These are phyloP conservation scores for Kryphioiulus occultus DNA, from an alignment of 2,888 invertebrate species.

Conservation along the genomic window DNA sequence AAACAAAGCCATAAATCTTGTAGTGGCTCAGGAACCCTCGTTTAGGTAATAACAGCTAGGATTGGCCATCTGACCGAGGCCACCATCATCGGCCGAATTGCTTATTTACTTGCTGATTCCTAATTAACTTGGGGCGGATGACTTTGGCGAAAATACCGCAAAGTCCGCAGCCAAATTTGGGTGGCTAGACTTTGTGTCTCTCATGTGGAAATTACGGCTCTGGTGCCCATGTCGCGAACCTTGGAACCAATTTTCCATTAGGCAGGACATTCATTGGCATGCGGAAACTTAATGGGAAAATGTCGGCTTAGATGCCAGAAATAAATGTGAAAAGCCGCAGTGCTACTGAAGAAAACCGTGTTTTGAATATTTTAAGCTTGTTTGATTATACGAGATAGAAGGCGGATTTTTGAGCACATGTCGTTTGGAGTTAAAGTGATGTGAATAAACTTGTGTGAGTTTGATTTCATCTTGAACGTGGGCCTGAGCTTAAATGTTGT, in stretches of 20 bases:
- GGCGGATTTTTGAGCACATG: too few species aligned
- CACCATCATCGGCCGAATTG: background rate
- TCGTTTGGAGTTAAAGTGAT: too few species aligned
- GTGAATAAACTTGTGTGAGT: too few species aligned
- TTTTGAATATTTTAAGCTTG: constrained; percentile 2
- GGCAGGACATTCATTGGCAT: constrained; percentile 10
- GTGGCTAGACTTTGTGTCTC: background rate
- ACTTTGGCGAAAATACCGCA: background rate
- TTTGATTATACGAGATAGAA: too few species aligned
- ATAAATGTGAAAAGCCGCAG: background rate
- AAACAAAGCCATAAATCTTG: background rate
- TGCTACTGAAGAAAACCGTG: background rate
- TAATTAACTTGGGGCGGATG: background rate
- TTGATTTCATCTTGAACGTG: too few species aligned
- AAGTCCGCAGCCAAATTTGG: background rate
- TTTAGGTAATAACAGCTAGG: background rate
- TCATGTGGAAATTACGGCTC: background rate
- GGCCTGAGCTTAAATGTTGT: too few species aligned
- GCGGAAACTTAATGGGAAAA: constrained; percentile 21
- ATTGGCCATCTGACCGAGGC: constrained; percentile 20
- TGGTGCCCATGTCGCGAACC: background rate
- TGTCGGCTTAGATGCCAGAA: background rate
- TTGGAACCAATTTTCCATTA: background rate
- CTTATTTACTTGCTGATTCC: constrained; percentile 18
- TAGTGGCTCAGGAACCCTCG: background rate